Evolutionary conservation across 2,888 invertebrate species (phyloP), one percentile per base, ranked within the genome.

Genomic region (Cataglyphis altisquamis): DNA sequence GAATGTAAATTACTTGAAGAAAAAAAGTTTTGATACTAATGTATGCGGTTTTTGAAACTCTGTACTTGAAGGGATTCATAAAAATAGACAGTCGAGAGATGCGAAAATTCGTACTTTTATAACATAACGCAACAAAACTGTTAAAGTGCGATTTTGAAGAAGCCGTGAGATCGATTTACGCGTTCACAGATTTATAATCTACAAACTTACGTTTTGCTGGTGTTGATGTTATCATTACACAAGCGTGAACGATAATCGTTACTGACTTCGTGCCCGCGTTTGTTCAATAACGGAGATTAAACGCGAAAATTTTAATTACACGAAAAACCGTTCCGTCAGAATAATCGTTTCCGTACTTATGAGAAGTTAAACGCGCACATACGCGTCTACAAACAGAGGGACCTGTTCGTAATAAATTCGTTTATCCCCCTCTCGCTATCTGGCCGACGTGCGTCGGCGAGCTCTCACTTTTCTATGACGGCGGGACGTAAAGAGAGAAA

Each of bases 401-500:
- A 86, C 78, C 73, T 88, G 80, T 85, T 89, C 86, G 88, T 92
- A 91, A 92, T 92, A 92, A 92, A 92, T 91, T 92, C 91, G 91
- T 91, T 92, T 92, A 92, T 87, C 88, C 68, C 63, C 70, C 68
- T 60, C 70, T 36, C 36, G 84, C 86, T 63, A 86, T 82, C 77
- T 78, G 66, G 60, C 10, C 52, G 57, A 39, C 81, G 41, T 18
- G 32, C 83, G 52, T 52, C 52, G 36, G 60, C 64, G 82, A 62
- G 87, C 86, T 90, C 89, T 89, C 89, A 89, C 90, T 92, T 90
- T 86, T 88, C 89, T 86, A 82, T 89, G 87, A 83, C 83, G 85
- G 80, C 88, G 36, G 84, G 74, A 82, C 83, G 85, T 85, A 88
- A 91, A 89, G 88, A 88, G 89, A 89, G 90, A 88, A 92, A 91